Evolutionary conservation across 2,113 vertebrate genomes (phyloP).

Genomic region (Scopus umbretta): DNA sequence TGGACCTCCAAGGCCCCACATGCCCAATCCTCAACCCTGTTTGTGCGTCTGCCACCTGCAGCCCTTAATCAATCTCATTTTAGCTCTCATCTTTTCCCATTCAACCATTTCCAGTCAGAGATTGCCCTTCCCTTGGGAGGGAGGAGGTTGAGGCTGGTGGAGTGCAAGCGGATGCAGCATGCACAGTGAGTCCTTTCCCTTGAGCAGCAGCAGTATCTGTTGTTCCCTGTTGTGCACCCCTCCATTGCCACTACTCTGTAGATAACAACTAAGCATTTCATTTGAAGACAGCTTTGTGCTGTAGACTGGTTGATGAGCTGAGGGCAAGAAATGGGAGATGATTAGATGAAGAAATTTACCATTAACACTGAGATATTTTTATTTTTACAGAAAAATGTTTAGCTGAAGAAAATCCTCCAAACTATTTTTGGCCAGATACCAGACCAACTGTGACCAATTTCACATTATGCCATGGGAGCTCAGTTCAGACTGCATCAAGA

Average conservation of each 20-base stretch:
- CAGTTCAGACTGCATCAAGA: constrained; percentile 76
- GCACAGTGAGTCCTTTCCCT: fast-evolving
- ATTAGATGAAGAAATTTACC: neutral
- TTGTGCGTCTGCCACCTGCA: neutral
- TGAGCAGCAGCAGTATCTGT: neutral
- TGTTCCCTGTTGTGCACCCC: neutral
- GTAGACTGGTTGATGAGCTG: neutral
- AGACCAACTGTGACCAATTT: constrained; percentile 65
- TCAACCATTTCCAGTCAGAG: neutral
- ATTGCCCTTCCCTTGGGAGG: neutral
- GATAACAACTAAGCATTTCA: neutral
- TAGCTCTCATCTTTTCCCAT: neutral
- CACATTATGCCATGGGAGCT: constrained; percentile 78
- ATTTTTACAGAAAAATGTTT: constrained; percentile 76
- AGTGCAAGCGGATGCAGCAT: neutral
- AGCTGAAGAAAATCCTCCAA: constrained; percentile 66
- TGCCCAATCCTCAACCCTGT: neutral
- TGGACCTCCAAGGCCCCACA: neutral
- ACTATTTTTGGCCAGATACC: constrained; percentile 81
- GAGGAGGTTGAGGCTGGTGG: neutral
- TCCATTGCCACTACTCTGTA: neutral
- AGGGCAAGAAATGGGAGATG: neutral
- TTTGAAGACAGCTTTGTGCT: neutral
- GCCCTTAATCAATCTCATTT: neutral
- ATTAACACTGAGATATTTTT: neutral